These are phyloP conservation scores for Lymantria monacha DNA, from an alignment of 2,888 invertebrate genomes.

Conservation along the genomic window DNA sequence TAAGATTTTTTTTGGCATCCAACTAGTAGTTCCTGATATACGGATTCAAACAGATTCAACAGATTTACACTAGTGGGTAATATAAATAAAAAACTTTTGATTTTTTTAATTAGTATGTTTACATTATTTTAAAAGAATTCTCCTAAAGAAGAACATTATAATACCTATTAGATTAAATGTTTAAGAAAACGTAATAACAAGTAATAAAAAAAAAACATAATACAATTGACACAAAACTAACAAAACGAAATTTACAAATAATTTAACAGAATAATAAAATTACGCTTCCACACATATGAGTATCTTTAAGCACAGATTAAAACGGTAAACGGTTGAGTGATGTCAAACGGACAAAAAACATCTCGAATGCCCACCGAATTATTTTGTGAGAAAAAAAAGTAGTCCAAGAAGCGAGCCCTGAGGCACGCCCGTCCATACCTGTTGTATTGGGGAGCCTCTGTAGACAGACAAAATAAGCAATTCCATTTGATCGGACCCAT, in stretches of 20 bases:
- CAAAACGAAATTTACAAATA: conserved; percentile 50
- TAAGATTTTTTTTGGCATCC: too few species aligned
- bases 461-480: conserved; percentile 82
- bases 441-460: conserved; percentile 71
- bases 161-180: too few species aligned
- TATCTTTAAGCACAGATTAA: conserved; percentile 58
- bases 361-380: conserved; percentile 60
- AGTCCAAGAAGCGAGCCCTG: conserved; percentile 57
- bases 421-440: conserved; percentile 66
- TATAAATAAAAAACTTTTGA: too few species aligned
- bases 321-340: conserved; percentile 60
- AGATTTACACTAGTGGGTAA: too few species aligned
- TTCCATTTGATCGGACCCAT: conserved; percentile 78
- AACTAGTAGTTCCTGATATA: too few species aligned
- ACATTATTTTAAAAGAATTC: too few species aligned
- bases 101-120: too few species aligned
- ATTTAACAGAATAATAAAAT: conserved; percentile 52
- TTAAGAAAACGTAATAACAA: too few species aligned
- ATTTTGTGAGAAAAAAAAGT: conserved; percentile 54
- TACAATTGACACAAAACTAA: conserved; percentile 18
- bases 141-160: too few species aligned
- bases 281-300: conserved; percentile 60
- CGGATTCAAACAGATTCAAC: too few species aligned
- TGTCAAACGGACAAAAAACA: conserved; percentile 58
- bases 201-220: conserved; percentile 6